Conservation (phyloP, 2,888 invertebrate species). For the Petrolisthes manimaculis region DNA sequence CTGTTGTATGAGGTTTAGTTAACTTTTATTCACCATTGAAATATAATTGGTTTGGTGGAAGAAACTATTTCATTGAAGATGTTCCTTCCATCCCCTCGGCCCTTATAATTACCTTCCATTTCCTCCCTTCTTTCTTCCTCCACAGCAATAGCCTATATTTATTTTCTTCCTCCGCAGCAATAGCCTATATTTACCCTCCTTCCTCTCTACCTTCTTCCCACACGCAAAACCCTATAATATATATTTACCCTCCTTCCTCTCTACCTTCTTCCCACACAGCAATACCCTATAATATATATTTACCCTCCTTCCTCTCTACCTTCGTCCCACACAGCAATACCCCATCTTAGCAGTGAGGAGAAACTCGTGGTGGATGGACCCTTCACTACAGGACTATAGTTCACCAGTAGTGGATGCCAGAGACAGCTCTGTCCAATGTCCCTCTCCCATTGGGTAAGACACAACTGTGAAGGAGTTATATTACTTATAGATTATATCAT, state of each 20-base stretch:
- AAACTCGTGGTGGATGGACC: conserved; percentile 63
- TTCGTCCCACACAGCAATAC: conserved; percentile 28
- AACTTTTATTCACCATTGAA: no score
- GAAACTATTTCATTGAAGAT: no score
- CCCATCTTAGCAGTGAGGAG: conserved; percentile 60
- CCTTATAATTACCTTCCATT: neutral
- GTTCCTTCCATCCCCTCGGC: neutral
- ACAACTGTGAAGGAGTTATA: neutral
- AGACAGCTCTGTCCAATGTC: conserved; percentile 34
- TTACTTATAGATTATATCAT: no score
- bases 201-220: neutral
- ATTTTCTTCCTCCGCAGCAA: neutral
- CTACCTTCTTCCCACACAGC: neutral
- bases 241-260: neutral
- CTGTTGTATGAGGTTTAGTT: no score
- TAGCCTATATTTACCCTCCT: neutral
- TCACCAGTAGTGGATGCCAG: neutral
- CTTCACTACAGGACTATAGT: conserved; percentile 27
- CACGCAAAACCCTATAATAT: neutral
- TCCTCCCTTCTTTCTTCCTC: neutral
- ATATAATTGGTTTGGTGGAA: no score
- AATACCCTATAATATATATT: neutral
- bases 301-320: neutral
- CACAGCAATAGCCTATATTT: neutral
- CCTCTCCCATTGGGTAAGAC: conserved; percentile 45